Conservation (phyloP, 2,888 invertebrate species). For the Cantharis flavilabris region DNA sequence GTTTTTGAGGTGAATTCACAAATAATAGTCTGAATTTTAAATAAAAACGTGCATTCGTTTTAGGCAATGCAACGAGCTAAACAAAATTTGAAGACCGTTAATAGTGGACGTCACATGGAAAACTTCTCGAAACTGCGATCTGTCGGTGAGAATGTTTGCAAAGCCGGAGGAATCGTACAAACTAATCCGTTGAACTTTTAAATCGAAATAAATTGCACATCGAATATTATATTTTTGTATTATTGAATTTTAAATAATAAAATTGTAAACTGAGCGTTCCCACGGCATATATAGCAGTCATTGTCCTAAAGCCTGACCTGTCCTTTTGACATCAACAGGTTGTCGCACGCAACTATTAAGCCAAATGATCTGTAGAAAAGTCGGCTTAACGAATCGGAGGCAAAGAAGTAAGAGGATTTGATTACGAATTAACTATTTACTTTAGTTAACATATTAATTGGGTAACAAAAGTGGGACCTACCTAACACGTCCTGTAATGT, state of each 20-base stretch:
- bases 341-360: not conserved
- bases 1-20: slow-evolving; percentile 71
- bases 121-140: slow-evolving; percentile 66
- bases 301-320: not conserved
- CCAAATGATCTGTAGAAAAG: not conserved
- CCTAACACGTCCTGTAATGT: slow-evolving; percentile 50
- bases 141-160: slow-evolving; percentile 71
- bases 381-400: not conserved
- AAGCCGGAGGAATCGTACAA: slow-evolving; percentile 68
- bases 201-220: slow-evolving; percentile 30
- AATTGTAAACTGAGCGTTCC: not conserved
- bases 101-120: slow-evolving; percentile 61
- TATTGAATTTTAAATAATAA: not conserved
- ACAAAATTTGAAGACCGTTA: slow-evolving; percentile 65
- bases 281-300: not conserved
- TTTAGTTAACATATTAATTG: not conserved
- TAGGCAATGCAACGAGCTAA: slow-evolving; percentile 73
- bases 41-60: slow-evolving; percentile 34
- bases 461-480: slow-evolving; percentile 35
- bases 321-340: not conserved
- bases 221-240: not conserved
- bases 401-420: not conserved
- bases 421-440: not conserved
- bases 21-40: not conserved
- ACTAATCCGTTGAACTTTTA: slow-evolving; percentile 67